phyloP scores from a whole-genome alignment of 2,797 vertebrate genomes.

The Thamnophis elegans region DNA sequence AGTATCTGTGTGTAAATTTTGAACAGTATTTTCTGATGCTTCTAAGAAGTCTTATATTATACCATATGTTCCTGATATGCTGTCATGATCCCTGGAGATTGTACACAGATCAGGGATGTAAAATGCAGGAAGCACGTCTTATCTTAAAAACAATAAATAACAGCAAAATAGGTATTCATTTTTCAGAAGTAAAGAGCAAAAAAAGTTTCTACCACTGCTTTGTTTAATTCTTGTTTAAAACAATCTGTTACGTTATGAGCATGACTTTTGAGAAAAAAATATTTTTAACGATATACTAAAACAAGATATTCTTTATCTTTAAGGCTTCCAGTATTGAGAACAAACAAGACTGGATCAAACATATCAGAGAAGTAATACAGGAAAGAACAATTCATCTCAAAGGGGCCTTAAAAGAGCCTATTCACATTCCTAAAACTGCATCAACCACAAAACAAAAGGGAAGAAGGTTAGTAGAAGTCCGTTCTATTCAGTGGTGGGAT shows the following conservation, averaged over 20 bases:
- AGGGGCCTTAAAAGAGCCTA: conserved; percentile 96
- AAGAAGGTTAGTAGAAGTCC: conserved; percentile 76
- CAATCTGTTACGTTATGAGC: neutral
- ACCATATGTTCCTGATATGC: neutral
- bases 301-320: conserved; percentile 30
- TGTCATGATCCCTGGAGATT: neutral
- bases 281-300: conserved; percentile 22
- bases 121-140: neutral
- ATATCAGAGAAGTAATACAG: conserved; percentile 98
- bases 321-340: conserved; percentile 98
- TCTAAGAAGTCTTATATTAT: neutral
- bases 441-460: conserved; percentile 90
- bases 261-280: conserved; percentile 23
- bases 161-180: neutral
- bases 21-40: neutral
- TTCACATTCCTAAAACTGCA: conserved; percentile 93
- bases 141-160: neutral
- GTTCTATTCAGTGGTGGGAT: no score
- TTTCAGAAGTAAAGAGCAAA: neutral
- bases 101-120: neutral
- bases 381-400: conserved; percentile 96
- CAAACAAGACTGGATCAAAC: conserved; percentile 99
- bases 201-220: neutral
- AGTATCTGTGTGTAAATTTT: neutral
- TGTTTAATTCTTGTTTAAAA: neutral